A percentile compares a stretch with the other conserved stretches of the same genome.
Conservation (phyloP, 1,140 invertebrate species). For the Drosophila pachea region DNA sequence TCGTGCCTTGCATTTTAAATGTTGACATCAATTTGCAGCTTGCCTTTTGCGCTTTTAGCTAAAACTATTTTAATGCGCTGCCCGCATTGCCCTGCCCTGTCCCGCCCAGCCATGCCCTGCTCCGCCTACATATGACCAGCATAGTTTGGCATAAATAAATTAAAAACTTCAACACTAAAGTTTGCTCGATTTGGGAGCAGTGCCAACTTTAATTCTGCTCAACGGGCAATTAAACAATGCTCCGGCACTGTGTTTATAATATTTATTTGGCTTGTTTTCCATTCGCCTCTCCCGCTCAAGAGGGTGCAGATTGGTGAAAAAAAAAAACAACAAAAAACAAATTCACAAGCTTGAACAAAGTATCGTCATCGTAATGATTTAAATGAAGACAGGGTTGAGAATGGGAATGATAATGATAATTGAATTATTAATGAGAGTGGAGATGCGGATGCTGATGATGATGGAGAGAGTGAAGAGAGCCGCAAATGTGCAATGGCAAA, state of each 20-base stretch:
- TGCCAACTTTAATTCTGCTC: conserved; percentile 41
- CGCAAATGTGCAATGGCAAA: too few relatives aligned
- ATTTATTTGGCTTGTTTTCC: conserved; percentile 7
- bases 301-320: neutral
- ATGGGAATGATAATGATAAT: too few relatives aligned
- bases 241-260: conserved; percentile 9
- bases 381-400: too few relatives aligned
- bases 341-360: neutral
- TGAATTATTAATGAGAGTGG: too few relatives aligned
- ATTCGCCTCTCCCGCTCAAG: conserved; percentile 13
- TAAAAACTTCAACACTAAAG: conserved; percentile 55
- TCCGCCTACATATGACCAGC: conserved; percentile 20
- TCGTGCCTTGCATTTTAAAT: conserved; percentile 59
- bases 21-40: conserved; percentile 60
- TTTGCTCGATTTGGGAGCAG: conserved; percentile 27
- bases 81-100: neutral
- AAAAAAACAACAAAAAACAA: neutral
- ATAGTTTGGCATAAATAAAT: conserved; percentile 55
- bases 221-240: conserved; percentile 46
- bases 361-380: too few relatives aligned
- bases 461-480: too few relatives aligned
- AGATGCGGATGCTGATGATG: too few relatives aligned
- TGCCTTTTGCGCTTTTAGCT: conserved; percentile 52
- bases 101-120: neutral
- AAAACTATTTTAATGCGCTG: conserved; percentile 52